phyloP scores from a whole-genome alignment of 2,888 invertebrate genomes.

The Glaucopsyche alexis region DNA sequence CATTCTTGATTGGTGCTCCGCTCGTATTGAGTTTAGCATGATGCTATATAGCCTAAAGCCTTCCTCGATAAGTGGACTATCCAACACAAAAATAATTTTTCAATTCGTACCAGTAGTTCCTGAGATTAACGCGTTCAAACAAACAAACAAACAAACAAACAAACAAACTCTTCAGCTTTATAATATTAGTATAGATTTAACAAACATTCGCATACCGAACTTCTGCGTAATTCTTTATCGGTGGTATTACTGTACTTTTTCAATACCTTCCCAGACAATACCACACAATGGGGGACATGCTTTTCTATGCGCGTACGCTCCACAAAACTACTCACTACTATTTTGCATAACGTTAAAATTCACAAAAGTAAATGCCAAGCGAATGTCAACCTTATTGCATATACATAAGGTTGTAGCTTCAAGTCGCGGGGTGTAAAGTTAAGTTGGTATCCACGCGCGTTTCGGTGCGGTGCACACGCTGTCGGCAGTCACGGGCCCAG shows the following conservation, averaged over 20 bases:
- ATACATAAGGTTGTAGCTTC: conserved; percentile 31
- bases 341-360: conserved; percentile 43
- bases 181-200: too few species aligned
- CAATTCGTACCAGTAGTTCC: too few species aligned
- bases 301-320: conserved; percentile 71
- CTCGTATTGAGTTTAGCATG: too few species aligned
- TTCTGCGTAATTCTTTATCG: conserved; percentile 61
- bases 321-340: conserved; percentile 68
- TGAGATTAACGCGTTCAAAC: too few species aligned
- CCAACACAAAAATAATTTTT: too few species aligned
- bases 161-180: too few species aligned
- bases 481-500: conserved; percentile 73
- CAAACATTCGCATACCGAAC: conserved; percentile 50
- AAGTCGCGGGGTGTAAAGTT: conserved; percentile 38
- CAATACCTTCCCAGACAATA: conserved; percentile 62
- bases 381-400: conserved; percentile 43
- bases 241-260: conserved; percentile 48
- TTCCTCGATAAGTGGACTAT: too few species aligned
- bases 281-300: conserved; percentile 61
- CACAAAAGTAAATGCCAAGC: conserved; percentile 33
- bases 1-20: too few species aligned
- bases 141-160: too few species aligned
- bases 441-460: conserved; percentile 57
- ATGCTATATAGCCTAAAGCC: too few species aligned
- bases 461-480: conserved; percentile 76